Evolutionary conservation across 2,113 vertebrate species (phyloP), one percentile per base, ranked within the genome.

Genomic region (Salvelinus sp.): DNA sequence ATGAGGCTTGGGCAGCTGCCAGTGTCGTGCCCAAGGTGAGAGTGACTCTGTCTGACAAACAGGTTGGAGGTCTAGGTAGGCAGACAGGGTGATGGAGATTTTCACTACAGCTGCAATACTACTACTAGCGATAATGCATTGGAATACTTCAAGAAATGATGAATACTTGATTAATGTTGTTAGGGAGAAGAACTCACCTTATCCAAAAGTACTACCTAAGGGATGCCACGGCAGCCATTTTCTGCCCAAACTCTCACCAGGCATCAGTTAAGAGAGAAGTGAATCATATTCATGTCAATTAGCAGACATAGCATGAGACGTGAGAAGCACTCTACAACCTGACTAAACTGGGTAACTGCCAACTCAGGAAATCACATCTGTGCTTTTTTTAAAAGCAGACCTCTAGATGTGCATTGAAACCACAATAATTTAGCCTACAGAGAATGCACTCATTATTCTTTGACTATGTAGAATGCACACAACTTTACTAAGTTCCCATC

Each of bases 1-100:
- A 86, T 82, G 82, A 80, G 79, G 73, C 75, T 76, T 88, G 86
- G 86, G 47, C 67, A 1, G 48, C 27, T 76, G 88, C 84, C 88
- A 87, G 77, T 9, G 54, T 70, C 4, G 58, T 71, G 70, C 73
- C 82, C 58, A 57, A 60, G 72, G 76, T 76, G 72, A 83, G 71
- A 28, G 44, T 18, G 1, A 13, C 73, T 27, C 47, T 74, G 30
- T 25, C 12, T 73, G 68, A 74, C 78, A 60, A 75, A 69, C 70
- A 62, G 72, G 27, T 63, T 70, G 67, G 48, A 54, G 16, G 48
- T 6, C 47, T 23, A 70, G 18, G 18, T 62, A 54, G 13, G 48
- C 14, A 54, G 48, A 16, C 14, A 54, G 12, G 7, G 7, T 44
- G 13, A 63, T 64, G 60, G 63, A 80, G 73, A 72, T 9, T 10